A percentile compares a stretch with the other conserved stretches of the same genome.
phyloP scores from a whole-genome alignment of 2,797 vertebrate species.

The Gobionotothen gibberifrons region DNA sequence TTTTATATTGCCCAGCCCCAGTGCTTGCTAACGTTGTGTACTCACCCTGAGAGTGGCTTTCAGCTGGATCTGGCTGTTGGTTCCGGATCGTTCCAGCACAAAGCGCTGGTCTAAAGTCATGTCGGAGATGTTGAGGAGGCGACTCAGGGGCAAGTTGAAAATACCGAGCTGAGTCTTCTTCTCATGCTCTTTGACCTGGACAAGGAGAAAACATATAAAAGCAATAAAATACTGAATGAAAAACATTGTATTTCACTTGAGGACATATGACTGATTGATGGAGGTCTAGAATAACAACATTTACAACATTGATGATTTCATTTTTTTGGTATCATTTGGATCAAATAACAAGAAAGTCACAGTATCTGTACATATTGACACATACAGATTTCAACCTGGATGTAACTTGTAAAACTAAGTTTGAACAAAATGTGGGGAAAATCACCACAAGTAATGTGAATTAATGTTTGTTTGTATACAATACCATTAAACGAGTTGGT shows the following conservation, averaged over 20 bases:
- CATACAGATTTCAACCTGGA: neutral
- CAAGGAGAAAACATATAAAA: neutral
- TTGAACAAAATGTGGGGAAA: no score
- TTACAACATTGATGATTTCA: neutral
- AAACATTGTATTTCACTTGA: neutral
- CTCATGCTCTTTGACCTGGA: slow-evolving; percentile 90
- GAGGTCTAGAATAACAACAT: neutral
- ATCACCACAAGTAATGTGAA: no score
- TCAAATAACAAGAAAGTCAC: neutral
- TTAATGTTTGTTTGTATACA: no score
- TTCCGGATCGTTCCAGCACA: slow-evolving; percentile 89
- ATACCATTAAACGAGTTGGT: no score
- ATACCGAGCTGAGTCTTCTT: slow-evolving; percentile 88
- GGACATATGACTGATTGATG: neutral
- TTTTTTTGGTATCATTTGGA: neutral
- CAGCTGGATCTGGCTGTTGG: slow-evolving; percentile 92
- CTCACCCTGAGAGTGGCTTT: slow-evolving; percentile 91
- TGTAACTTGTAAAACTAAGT: no score
- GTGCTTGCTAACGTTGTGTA: neutral
- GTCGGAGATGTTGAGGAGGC: slow-evolving; percentile 82
- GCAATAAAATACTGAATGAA: neutral
- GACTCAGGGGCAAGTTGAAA: slow-evolving; percentile 84
- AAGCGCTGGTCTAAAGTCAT: slow-evolving; percentile 91
- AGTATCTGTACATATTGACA: neutral
- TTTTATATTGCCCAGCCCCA: no score